Evolutionary conservation across 2,888 invertebrate species (phyloP), one percentile per base, ranked within the genome.

Genomic region (Cotesia congregata): DNA sequence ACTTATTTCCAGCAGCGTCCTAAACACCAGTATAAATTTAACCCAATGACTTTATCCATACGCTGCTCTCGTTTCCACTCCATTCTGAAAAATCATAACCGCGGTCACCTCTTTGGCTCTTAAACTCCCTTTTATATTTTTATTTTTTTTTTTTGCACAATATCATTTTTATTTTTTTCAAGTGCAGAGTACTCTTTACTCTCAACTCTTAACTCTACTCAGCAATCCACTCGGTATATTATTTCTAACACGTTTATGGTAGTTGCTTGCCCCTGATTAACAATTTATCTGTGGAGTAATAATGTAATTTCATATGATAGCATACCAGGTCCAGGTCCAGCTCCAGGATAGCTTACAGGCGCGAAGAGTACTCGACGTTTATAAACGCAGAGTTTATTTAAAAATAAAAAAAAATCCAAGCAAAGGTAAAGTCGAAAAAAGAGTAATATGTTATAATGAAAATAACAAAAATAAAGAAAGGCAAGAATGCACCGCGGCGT

Each of bases 401-500:
- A 69, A 39, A 17, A 9, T 9, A 67, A 67, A 65, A 15, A 65
- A 60, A 65, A 50, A 50, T 64, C 39, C 65, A 41, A 30, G 20
- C 41, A 60, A 41, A 40, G 12, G 50, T 65, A 61, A 30, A 30
- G 30, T 81, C 73, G n/a, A 12, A 62, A 73, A 73, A 77, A 72
- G 73, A 78, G 71, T 76, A 69, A 40, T 12, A 30, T 30, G 41
- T 68, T 9, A 9, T 6, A 60, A 71, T 74, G 78, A 79, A 81
- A 76, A 78, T 82, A 83, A 82, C 77, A 78, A 80, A 82, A 83
- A 85, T 75, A 77, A 76, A 71, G 40, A 41, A 64, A 61, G 72
- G 61, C 74, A 70, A 76, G 12, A 74, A 75, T 77, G 78, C 80
- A 80, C 84, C 82, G 84, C 50, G 50, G 50, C 50, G 83, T 82